These are phyloP conservation scores for Drosophila birchii DNA, from an alignment of 2,888 invertebrate species.

Conservation along the genomic window DNA sequence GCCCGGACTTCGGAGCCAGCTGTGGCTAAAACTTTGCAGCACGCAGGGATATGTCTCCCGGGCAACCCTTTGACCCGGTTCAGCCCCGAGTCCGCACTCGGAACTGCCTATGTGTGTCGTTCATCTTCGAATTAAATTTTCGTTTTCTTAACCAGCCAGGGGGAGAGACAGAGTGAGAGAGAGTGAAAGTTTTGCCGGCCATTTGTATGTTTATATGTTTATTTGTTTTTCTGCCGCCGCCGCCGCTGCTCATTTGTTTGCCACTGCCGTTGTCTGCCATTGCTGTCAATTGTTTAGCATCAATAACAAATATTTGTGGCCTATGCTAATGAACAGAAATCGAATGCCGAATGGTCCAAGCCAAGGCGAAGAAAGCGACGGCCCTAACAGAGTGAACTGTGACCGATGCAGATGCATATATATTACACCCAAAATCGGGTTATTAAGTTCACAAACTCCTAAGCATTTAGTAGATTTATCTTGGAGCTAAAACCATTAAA, in stretches of 20 bases:
- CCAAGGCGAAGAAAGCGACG: conserved; percentile 37
- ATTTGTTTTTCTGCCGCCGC: conserved; percentile 31
- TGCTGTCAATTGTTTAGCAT: conserved; percentile 67
- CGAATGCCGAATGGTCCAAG: conserved; percentile 39
- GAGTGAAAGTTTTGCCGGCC: conserved; percentile 66
- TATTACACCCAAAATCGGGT: not conserved
- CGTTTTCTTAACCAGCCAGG: conserved; percentile 50
- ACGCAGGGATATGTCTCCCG: conserved; percentile 15
- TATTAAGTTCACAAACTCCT: not conserved
- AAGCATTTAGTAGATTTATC: not conserved
- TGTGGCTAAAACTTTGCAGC: conserved; percentile 32
- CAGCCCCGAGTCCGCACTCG: not conserved
- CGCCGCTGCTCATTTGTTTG: conserved; percentile 48
- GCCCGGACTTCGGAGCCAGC: conserved; percentile 19
- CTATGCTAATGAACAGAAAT: conserved; percentile 71
- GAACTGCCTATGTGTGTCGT: conserved; percentile 3
- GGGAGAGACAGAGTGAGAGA: conserved; percentile 16
- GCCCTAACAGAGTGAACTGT: conserved; percentile 5
- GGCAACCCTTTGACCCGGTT: conserved; percentile 28
- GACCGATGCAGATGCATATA: not conserved
- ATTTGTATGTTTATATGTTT: conserved; percentile 45
- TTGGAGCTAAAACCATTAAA: too few species aligned
- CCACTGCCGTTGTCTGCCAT: conserved; percentile 18
- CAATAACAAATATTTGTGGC: conserved; percentile 70
- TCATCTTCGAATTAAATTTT: conserved; percentile 49